phyloP scores from a whole-genome alignment of 2,113 vertebrate species.

The Paradisaea rubra region DNA sequence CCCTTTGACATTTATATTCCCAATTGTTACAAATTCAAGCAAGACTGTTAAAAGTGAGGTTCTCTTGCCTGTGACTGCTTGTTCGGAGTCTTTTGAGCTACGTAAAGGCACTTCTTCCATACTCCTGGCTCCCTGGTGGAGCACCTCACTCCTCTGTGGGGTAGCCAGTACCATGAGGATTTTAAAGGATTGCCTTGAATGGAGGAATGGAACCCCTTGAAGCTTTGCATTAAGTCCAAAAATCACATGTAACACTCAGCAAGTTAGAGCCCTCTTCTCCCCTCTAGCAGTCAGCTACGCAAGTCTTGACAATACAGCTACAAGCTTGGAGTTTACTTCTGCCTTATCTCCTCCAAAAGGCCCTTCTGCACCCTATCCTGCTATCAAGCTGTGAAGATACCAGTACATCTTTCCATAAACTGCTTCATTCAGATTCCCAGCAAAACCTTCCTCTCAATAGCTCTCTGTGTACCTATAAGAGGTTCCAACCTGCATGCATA shows the following conservation, averaged over 20 bases:
- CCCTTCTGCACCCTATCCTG: background rate
- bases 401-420: background rate
- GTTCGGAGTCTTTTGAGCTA: background rate
- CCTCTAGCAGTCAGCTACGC: fast-evolving
- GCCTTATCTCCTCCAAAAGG: background rate
- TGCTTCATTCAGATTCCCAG: background rate
- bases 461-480: background rate
- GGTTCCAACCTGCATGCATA: background rate
- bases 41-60: background rate
- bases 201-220: background rate
- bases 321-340: background rate
- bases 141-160: background rate
- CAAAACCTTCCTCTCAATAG: background rate
- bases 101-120: background rate
- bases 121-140: background rate
- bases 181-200: background rate
- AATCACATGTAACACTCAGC: background rate
- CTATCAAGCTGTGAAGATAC: background rate
- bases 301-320: background rate
- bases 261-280: background rate
- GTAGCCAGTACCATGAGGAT: background rate
- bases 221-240: background rate
- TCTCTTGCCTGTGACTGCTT: background rate
- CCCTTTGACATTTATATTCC: background rate
- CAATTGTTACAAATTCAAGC: background rate